These are phyloP conservation scores for Portevinia maculata DNA, from an alignment of 2,888 invertebrate genomes.

Conservation along the genomic window DNA sequence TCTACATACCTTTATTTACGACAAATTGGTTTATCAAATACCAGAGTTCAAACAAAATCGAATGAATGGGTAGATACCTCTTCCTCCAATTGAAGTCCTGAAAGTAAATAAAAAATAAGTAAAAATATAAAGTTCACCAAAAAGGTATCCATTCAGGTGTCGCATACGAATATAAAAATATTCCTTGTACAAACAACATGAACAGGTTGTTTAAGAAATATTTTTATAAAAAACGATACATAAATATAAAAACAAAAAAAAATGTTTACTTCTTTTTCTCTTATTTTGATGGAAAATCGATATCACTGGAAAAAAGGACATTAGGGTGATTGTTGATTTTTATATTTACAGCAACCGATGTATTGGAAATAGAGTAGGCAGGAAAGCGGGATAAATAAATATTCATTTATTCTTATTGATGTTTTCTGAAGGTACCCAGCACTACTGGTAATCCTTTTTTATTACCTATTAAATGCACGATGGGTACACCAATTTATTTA, in stretches of 20 bases:
- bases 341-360: background rate
- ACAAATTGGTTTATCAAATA: constrained; percentile 12
- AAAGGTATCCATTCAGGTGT: too few relatives aligned
- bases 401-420: background rate
- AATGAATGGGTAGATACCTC: background rate
- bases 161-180: too few relatives aligned
- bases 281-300: background rate
- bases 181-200: too few relatives aligned
- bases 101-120: background rate
- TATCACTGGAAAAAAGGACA: constrained; percentile 1
- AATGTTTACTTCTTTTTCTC: background rate
- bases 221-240: background rate
- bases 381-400: background rate
- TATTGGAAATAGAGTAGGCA: constrained; percentile 1
- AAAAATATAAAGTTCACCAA: background rate
- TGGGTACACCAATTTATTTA: background rate
- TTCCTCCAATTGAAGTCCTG: constrained; percentile 2
- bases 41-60: constrained; percentile 1
- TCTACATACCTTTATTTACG: constrained; percentile 12
- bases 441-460: background rate
- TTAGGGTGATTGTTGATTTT: constrained; percentile 16
- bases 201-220: too few relatives aligned
- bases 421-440: background rate
- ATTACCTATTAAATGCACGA: constrained; percentile 18
- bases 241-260: background rate